Percentiles rank a stretch among this genome's conserved stretches.
Evolutionary conservation across 2,888 invertebrate genomes (phyloP).

Genomic region (Gastracanthus pulcherrimus): DNA sequence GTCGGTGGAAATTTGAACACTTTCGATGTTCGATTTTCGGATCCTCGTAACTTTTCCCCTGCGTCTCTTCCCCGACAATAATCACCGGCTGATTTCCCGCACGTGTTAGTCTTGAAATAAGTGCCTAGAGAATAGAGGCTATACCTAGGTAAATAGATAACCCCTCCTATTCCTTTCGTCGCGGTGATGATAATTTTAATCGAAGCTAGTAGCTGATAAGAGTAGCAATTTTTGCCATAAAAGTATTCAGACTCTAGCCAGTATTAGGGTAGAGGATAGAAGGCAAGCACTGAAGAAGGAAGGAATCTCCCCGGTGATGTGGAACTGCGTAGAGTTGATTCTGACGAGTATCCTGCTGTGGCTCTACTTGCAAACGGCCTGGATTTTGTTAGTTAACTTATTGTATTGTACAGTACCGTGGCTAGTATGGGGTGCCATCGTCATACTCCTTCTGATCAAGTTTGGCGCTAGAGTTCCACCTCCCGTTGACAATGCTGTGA

Average conservation of each 20-base stretch:
- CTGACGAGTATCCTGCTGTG: constrained; percentile 66
- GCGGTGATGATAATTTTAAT: constrained; percentile 5
- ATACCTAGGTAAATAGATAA: not conserved
- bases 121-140: not conserved
- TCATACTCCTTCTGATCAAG: constrained; percentile 64
- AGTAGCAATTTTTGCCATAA: not conserved
- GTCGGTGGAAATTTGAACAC: not conserved
- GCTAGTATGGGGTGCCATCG: constrained; percentile 69
- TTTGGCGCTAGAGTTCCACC: constrained; percentile 66
- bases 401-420: constrained; percentile 71
- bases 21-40: not conserved
- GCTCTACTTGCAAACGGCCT: constrained; percentile 67
- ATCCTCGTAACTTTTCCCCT: not conserved
- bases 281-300: not conserved
- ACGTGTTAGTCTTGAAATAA: not conserved
- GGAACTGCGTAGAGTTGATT: constrained; percentile 59
- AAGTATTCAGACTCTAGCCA: not conserved
- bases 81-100: not conserved
- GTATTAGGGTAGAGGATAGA: not conserved
- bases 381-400: constrained; percentile 63
- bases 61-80: not conserved
- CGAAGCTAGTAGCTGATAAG: constrained; percentile 6
- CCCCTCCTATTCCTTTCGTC: not conserved
- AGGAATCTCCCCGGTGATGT: constrained; percentile 36
- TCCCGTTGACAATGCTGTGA: constrained; percentile 64